Base-by-base conservation (phyloP, 2,888 invertebrate genomes). In the Siphlonurus alternatus region DNA sequence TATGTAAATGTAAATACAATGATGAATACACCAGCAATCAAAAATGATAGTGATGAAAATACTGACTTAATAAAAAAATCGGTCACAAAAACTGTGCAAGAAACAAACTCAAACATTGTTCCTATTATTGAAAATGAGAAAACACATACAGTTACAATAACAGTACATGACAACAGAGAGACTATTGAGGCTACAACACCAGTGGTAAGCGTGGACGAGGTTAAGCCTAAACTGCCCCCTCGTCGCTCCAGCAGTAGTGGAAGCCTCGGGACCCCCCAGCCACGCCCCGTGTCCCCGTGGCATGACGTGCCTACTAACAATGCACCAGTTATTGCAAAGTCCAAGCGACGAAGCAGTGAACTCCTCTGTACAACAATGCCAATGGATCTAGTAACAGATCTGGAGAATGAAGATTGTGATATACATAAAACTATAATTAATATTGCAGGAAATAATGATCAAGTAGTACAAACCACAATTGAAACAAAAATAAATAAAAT, bases 241-340 rank as follows among this genome's bases (percentile, higher is more conserved):
- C 38, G 38, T 38, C 5, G 38, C 5, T 15, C 38, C 15, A 38
- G 38, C 38, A 38, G 38, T 38, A 15, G 38, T 5, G 38, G 15
- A 5, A 38, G 38, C 15, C 5, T 38, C 15, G 38, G 38, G 5
- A 38, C 15, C 5, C 7, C 38, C 15, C n/a, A n/a, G n/a, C n/a
- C 64, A 53, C 62, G 67, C 22, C 66, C 67, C n/a, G 63, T 62
- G 23, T 72, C 72, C 2, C 72, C 73, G 24, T 71, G 71, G 68
- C 72, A 74, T 62, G 72, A 73, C 66, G 66, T 71, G 25, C 73
- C 73, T n/a, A 70, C 67, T 59, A 72, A 71, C 54, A 71, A 71
- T 63, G 67, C 71, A 38, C 71, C 69, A n/a, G 67, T 69, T 60
- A 65, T 38, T 15, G 38, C 38, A 38, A 38, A 38, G 15, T 10